Conservation (phyloP, 1,140 invertebrate species). For the Protaetia brevitarsis region DNA sequence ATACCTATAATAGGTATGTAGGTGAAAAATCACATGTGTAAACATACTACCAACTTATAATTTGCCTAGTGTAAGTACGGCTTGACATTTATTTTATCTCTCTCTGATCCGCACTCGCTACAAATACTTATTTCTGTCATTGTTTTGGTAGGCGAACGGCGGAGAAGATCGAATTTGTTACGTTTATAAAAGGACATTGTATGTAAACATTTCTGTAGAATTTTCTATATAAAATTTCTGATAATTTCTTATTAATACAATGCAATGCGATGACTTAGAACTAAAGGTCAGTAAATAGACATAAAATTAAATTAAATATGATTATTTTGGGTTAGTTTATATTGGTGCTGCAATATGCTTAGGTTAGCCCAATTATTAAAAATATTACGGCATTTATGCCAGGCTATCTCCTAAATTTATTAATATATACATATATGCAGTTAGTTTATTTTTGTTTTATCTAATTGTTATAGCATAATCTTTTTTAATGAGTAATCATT, state of each 20-base stretch:
- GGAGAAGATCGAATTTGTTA: neutral
- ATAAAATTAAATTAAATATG: neutral
- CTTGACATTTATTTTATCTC: constrained; percentile 25
- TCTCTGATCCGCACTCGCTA: neutral
- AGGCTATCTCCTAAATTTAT: neutral
- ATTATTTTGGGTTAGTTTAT: neutral
- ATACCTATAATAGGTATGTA: too few species aligned
- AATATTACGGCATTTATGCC: neutral
- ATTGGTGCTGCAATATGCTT: neutral
- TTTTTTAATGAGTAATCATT: neutral
- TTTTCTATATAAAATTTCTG: constrained; percentile 7
- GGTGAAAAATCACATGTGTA: neutral
- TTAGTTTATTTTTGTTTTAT: neutral
- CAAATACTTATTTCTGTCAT: constrained; percentile 4
- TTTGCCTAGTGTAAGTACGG: constrained; percentile 9
- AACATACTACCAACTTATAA: neutral
- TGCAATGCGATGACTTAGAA: constrained; percentile 28
- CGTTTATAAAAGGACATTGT: constrained; percentile 21
- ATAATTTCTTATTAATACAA: constrained; percentile 19
- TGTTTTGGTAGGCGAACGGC: constrained; percentile 22
- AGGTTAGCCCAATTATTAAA: constrained; percentile 10
- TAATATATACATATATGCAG: neutral
- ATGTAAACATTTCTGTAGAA: constrained; percentile 25
- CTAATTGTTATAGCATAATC: neutral
- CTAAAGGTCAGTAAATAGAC: constrained; percentile 19